phyloP scores from a whole-genome alignment of 92 coral and sea anemone genomes.

The Zoanthus sociatus region DNA sequence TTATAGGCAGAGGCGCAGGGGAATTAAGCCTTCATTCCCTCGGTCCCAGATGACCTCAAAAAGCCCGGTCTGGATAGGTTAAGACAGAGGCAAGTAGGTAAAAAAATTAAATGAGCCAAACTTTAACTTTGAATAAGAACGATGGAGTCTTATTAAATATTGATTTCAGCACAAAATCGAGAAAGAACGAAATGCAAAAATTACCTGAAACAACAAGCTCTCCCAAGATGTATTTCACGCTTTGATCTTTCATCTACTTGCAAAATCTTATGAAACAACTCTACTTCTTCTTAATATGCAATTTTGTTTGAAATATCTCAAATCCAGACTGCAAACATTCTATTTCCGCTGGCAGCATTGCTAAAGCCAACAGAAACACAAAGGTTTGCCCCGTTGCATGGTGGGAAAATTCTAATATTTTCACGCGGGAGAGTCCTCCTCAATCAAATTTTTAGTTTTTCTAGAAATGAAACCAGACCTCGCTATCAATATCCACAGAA shows the following conservation, averaged over 20 bases:
- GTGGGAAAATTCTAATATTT: too few species aligned
- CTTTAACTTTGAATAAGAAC: constrained; percentile 21
- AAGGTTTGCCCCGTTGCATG: too few species aligned
- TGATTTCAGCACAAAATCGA: constrained; percentile 9
- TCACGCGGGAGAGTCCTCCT: not conserved
- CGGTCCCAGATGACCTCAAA: too few species aligned
- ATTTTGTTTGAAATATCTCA: too few species aligned
- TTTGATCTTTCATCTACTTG: constrained; percentile 13
- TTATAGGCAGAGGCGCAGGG: too few species aligned
- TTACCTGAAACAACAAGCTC: constrained; percentile 30
- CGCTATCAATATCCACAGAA: too few species aligned
- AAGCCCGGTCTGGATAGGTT: not conserved
- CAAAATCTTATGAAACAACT: not conserved
- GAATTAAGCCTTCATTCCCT: not conserved
- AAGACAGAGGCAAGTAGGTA: not conserved
- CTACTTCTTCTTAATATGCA: too few species aligned
- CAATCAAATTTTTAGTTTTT: not conserved
- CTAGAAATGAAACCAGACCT: not conserved
- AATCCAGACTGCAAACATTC: too few species aligned
- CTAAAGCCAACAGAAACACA: too few species aligned
- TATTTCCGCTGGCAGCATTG: not conserved
- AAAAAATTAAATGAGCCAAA: constrained; percentile 11
- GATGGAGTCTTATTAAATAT: constrained; percentile 12
- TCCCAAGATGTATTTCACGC: not conserved
- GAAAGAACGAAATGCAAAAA: constrained; percentile 14